Conservation (phyloP, 2,113 vertebrate genomes). For the Gallinago media region DNA sequence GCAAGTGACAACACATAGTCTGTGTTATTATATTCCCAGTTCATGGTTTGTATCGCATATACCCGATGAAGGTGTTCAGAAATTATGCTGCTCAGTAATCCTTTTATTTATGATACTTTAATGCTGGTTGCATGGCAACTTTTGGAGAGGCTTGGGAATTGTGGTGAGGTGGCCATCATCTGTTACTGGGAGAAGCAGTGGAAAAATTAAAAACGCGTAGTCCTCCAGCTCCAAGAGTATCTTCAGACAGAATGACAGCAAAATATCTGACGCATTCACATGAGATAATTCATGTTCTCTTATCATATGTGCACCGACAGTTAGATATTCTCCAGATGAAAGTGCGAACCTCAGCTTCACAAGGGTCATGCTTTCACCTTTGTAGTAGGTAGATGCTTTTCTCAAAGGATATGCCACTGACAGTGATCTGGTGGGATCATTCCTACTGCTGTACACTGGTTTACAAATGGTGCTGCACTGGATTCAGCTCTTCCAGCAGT, state of each 20-base stretch:
- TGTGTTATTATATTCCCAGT: not conserved
- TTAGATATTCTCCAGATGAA: not conserved
- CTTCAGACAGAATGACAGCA: not conserved
- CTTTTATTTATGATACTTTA: not conserved
- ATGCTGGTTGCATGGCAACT: not conserved
- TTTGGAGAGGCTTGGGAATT: not conserved
- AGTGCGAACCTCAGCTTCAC: not conserved
- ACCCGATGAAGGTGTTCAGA: not conserved
- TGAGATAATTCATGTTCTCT: not conserved
- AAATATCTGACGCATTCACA: not conserved
- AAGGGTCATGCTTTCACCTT: not conserved
- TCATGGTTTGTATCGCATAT: not conserved
- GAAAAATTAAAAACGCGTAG: not conserved
- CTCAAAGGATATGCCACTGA: not conserved
- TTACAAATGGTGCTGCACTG: not conserved
- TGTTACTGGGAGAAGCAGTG: not conserved
- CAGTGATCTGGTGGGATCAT: not conserved
- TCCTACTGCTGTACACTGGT: not conserved
- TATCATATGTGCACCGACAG: not conserved
- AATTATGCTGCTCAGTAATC: not conserved
- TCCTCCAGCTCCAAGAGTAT: not conserved
- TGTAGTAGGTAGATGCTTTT: not conserved
- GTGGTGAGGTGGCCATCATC: not conserved
- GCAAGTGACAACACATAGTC: not conserved
- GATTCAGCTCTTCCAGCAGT: not conserved